A percentile compares a stretch with the other conserved stretches of the same genome.
phyloP scores from a whole-genome alignment of 2,113 vertebrate genomes.

The Zosterops borbonicus region DNA sequence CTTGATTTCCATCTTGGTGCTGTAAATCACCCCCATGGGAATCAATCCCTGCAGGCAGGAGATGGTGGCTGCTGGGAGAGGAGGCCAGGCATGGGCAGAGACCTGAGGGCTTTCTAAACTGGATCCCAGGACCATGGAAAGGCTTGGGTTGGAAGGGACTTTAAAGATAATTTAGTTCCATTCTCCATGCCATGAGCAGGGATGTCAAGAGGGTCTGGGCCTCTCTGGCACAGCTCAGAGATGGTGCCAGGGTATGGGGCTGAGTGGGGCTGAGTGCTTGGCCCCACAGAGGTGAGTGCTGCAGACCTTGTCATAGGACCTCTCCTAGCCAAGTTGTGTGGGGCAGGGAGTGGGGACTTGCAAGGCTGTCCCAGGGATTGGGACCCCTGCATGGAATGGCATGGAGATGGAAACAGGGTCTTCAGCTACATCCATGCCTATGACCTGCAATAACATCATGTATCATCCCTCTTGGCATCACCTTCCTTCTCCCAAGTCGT shows the following conservation, averaged over 20 bases:
- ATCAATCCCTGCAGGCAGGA: background rate
- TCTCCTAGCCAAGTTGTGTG: background rate
- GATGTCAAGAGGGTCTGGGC: background rate
- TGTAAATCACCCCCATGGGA: background rate
- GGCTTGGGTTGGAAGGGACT: background rate
- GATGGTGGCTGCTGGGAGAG: fast-evolving
- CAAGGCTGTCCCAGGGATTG: background rate
- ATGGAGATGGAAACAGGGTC: background rate
- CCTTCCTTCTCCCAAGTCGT: background rate
- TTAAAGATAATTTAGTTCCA: background rate
- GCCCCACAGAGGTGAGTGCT: fast-evolving
- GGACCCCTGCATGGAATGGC: background rate
- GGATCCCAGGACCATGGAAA: background rate
- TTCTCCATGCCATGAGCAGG: background rate
- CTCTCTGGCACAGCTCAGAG: background rate
- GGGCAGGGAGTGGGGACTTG: background rate
- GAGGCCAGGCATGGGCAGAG: background rate
- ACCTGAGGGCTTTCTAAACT: background rate
- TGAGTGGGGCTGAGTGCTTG: background rate
- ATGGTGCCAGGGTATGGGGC: fast-evolving
- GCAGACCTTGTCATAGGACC: background rate
- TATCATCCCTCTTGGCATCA: background rate
- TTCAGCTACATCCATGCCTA: fast-evolving
- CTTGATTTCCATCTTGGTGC: background rate
- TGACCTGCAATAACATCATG: background rate